phyloP scores from a whole-genome alignment of 2,888 invertebrate genomes.

The Drosophila pseudotalamancana region DNA sequence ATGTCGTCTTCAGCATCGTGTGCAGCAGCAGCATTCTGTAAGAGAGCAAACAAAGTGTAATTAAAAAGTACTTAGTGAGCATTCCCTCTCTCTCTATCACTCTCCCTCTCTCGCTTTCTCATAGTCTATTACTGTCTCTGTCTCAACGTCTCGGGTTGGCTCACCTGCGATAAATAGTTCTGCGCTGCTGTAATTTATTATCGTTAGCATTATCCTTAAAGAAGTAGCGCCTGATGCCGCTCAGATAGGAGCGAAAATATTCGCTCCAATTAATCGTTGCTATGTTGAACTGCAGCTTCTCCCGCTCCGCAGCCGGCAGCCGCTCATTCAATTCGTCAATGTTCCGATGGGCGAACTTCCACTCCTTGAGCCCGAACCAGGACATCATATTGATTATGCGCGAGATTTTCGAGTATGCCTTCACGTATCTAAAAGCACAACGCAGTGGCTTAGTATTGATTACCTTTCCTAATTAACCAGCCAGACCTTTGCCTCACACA shows the following conservation, averaged over 20 bases:
- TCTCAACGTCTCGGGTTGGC: conserved; percentile 18
- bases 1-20: conserved; percentile 81
- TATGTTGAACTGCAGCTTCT: conserved; percentile 86
- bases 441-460: conserved; percentile 21
- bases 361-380: conserved; percentile 84
- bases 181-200: conserved; percentile 80
- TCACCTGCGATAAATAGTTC: conserved; percentile 83
- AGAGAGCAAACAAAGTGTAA: conserved; percentile 74
- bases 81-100: conserved; percentile 15
- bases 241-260: conserved; percentile 88
- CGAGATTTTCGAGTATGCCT: conserved; percentile 83
- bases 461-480: conserved; percentile 40
- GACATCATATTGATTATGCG: conserved; percentile 84
- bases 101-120: background rate
- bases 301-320: conserved; percentile 68
- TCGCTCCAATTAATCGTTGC: conserved; percentile 88
- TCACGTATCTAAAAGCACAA: conserved; percentile 73
- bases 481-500: conserved; percentile 38
- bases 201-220: conserved; percentile 88
- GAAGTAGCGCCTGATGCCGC: conserved; percentile 88
- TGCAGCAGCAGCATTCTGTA: conserved; percentile 80
- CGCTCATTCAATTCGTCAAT: conserved; percentile 82
- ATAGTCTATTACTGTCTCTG: conserved; percentile 5
- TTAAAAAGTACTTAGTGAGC: conserved; percentile 78
- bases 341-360: conserved; percentile 83